Conservation (phyloP, 2,888 invertebrate species). For the Trichopria drosophilae region DNA sequence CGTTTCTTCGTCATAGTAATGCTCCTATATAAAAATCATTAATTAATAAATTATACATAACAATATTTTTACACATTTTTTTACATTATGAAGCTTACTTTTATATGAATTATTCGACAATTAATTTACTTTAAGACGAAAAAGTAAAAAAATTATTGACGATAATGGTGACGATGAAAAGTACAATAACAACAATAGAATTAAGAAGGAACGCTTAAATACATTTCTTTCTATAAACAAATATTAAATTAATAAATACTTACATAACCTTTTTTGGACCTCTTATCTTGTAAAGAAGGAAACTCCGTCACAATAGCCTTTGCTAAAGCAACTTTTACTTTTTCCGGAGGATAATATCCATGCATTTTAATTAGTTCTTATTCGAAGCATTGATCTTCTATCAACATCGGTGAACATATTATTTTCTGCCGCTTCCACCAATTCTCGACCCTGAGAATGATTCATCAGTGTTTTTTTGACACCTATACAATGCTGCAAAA, state of each 20-base stretch:
- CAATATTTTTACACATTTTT: too few relatives aligned
- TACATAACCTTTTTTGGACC: slow-evolving; percentile 17
- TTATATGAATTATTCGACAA: too few relatives aligned
- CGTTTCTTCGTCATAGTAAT: slow-evolving; percentile 20
- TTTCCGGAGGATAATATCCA: slow-evolving; percentile 22
- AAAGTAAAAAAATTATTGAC: too few relatives aligned
- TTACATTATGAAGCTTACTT: too few relatives aligned
- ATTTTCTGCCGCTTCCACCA: slow-evolving; percentile 12
- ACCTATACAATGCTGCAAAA: slow-evolving; percentile 3
- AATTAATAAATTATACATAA: too few relatives aligned
- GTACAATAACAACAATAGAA: too few relatives aligned
- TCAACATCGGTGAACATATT: slow-evolving; percentile 15
- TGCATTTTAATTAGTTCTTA: slow-evolving; percentile 22
- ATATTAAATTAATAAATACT: slow-evolving; percentile 9
- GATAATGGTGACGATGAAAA: too few relatives aligned
- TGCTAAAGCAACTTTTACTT: slow-evolving; percentile 28
- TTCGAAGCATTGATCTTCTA: slow-evolving; percentile 20
- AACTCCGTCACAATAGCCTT: slow-evolving; percentile 26
- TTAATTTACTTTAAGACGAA: too few relatives aligned
- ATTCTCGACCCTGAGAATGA: slow-evolving; percentile 18
- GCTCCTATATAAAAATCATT: slow-evolving; percentile 22
- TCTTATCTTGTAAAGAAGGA: slow-evolving; percentile 19
- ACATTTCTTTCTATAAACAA: too few relatives aligned
- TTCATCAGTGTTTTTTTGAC: slow-evolving; percentile 5
- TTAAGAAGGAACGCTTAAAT: too few relatives aligned